A percentile compares a stretch with the other conserved stretches of the same genome.
Evolutionary conservation across 2,888 invertebrate genomes (phyloP).

Genomic region (Amphimallon solstitiale): DNA sequence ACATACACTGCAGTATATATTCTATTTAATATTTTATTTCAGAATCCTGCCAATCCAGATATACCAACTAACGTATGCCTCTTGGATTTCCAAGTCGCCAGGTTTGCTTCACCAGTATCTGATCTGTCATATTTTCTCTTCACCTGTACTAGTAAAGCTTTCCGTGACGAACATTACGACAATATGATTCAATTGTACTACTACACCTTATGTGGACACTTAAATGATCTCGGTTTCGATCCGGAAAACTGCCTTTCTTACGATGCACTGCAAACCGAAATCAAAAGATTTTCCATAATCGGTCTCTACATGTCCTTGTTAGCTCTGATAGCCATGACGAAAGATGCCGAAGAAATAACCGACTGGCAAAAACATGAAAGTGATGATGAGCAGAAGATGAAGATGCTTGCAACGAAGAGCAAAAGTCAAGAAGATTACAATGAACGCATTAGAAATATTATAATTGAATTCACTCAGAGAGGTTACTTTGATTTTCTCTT

Average conservation of each 20-base stretch:
- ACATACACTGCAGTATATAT: background rate
- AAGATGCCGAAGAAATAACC: constrained; percentile 48
- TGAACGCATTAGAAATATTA: constrained; percentile 39
- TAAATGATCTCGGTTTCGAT: constrained; percentile 49
- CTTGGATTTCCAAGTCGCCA: constrained; percentile 51
- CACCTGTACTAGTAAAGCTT: constrained; percentile 50
- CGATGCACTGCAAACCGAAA: constrained; percentile 47
- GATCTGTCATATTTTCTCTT: constrained; percentile 56
- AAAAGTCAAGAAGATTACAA: constrained; percentile 40
- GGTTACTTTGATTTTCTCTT: constrained; percentile 31
- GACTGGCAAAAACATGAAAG: constrained; percentile 39
- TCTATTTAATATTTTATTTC: constrained; percentile 14
- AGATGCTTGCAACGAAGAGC: constrained; percentile 32
- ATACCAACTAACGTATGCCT: constrained; percentile 48
- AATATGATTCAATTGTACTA: constrained; percentile 53
- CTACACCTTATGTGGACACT: constrained; percentile 46
- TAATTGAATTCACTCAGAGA: constrained; percentile 37
- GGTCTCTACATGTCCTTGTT: constrained; percentile 47
- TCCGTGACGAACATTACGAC: constrained; percentile 51
- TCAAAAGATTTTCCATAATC: constrained; percentile 48
- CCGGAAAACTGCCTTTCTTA: constrained; percentile 50
- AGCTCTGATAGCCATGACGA: constrained; percentile 41
- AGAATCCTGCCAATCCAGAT: constrained; percentile 21
- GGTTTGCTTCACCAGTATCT: constrained; percentile 48
- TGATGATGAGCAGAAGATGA: constrained; percentile 6